Percentiles rank a stretch among this genome's conserved stretches.
These are phyloP conservation scores for Protonibea diacanthus DNA, from an alignment of 2,797 vertebrate genomes.

Conservation along the genomic window DNA sequence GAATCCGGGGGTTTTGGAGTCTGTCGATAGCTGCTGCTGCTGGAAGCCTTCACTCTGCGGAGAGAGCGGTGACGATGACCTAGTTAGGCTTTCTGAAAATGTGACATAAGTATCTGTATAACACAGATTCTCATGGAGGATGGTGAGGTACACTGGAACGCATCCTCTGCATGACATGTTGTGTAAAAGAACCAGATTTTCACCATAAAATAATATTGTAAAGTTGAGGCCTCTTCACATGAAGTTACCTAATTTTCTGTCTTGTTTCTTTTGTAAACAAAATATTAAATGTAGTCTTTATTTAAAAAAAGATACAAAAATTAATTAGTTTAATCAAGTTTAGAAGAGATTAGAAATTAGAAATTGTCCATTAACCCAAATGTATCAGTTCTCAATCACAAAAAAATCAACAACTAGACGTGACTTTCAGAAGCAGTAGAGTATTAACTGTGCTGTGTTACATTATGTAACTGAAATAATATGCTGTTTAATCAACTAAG, in stretches of 20 bases:
- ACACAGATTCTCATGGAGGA: not conserved
- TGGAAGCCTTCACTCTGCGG: slow-evolving; percentile 29
- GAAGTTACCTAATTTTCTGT: not conserved
- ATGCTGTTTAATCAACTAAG: not conserved
- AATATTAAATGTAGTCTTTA: not conserved
- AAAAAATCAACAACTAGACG: not conserved
- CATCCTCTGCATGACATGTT: not conserved
- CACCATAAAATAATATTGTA: too few species aligned
- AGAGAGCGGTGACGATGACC: slow-evolving; percentile 59
- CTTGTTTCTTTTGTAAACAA: not conserved
- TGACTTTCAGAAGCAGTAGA: not conserved
- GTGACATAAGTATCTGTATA: slow-evolving; percentile 13
- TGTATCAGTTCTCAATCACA: not conserved
- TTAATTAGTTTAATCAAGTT: not conserved
- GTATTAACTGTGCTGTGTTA: not conserved
- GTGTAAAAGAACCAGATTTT: not conserved
- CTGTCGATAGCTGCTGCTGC: slow-evolving; percentile 20
- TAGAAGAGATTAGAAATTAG: not conserved
- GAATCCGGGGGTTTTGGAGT: slow-evolving; percentile 64
- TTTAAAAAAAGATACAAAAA: not conserved
- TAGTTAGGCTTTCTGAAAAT: slow-evolving; percentile 56
- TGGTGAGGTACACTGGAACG: not conserved
- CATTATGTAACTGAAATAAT: not conserved
- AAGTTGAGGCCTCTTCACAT: not conserved
- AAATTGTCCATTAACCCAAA: too few species aligned